phyloP scores from a whole-genome alignment of 2,797 vertebrate species.

The Liasis olivaceus region DNA sequence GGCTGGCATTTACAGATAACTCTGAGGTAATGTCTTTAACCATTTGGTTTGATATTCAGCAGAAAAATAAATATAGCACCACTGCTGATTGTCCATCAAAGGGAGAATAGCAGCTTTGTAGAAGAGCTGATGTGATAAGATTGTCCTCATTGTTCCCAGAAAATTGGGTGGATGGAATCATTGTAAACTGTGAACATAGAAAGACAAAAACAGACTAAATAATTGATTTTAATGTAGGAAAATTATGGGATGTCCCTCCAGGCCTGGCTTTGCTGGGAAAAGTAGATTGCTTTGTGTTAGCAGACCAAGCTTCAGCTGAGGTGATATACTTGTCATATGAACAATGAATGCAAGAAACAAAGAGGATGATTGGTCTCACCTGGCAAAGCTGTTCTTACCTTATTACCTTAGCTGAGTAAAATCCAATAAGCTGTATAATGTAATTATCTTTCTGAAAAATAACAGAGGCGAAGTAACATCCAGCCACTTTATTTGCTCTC shows the following conservation, averaged over 20 bases:
- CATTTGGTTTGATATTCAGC: background rate
- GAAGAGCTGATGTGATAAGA: constrained; percentile 4
- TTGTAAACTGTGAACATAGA: constrained; percentile 8
- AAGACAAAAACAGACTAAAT: constrained; percentile 28
- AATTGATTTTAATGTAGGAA: constrained; percentile 20
- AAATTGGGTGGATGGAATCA: constrained; percentile 17
- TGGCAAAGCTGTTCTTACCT: background rate
- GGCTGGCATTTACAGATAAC: background rate
- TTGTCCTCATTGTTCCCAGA: constrained; percentile 5
- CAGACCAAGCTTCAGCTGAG: background rate
- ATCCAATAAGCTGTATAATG: background rate
- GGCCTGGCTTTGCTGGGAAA: background rate
- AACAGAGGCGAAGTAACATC: background rate
- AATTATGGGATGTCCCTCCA: constrained; percentile 8
- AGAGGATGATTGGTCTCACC: background rate
- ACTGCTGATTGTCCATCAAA: constrained; percentile 4
- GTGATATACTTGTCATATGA: background rate
- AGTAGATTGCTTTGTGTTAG: constrained; percentile 5
- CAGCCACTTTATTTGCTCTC: background rate
- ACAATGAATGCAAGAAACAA: background rate
- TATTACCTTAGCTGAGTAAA: background rate
- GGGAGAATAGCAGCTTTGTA: background rate
- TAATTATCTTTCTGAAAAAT: background rate
- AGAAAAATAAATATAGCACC: constrained; percentile 6
- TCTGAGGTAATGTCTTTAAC: background rate